Evolutionary conservation across 2,888 invertebrate species (phyloP).

Genomic region (Dilophus febrilis): DNA sequence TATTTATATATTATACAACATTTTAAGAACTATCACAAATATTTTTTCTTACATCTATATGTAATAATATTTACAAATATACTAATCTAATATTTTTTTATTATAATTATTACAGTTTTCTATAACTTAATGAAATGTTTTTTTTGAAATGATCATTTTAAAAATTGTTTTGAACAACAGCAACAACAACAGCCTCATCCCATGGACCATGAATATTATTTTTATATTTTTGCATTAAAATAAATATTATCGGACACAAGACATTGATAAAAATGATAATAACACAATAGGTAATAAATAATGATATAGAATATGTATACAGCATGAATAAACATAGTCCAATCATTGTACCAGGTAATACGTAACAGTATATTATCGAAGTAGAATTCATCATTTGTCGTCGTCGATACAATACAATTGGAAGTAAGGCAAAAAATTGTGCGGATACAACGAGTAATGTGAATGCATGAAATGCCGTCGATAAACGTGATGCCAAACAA

Average conservation of each 20-base stretch:
- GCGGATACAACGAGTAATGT: constrained; percentile 78
- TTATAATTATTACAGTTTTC: too few species aligned
- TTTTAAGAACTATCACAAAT: too few species aligned
- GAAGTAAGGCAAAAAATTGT: constrained; percentile 75
- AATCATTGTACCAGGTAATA: constrained; percentile 23
- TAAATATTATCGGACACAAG: constrained; percentile 59
- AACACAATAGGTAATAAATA: constrained; percentile 42
- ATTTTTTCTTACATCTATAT: too few species aligned
- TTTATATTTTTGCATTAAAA: constrained; percentile 59
- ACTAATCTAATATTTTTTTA: too few species aligned
- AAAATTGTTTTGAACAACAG: neutral
- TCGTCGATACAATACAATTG: constrained; percentile 48
- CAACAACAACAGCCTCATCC: constrained; percentile 77
- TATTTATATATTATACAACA: too few species aligned
- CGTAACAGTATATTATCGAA: constrained; percentile 33
- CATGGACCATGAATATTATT: constrained; percentile 94
- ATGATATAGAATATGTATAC: constrained; percentile 37
- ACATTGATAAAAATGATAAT: constrained; percentile 44
- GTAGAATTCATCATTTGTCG: constrained; percentile 33
- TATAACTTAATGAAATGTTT: too few species aligned
- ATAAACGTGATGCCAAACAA: constrained; percentile 81
- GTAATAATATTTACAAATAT: too few species aligned
- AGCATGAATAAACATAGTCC: constrained; percentile 24
- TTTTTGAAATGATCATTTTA: too few species aligned
- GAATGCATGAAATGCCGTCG: constrained; percentile 74